Base-by-base conservation (phyloP, 2,113 vertebrate genomes). In the Kobus ellipsiprymnus region DNA sequence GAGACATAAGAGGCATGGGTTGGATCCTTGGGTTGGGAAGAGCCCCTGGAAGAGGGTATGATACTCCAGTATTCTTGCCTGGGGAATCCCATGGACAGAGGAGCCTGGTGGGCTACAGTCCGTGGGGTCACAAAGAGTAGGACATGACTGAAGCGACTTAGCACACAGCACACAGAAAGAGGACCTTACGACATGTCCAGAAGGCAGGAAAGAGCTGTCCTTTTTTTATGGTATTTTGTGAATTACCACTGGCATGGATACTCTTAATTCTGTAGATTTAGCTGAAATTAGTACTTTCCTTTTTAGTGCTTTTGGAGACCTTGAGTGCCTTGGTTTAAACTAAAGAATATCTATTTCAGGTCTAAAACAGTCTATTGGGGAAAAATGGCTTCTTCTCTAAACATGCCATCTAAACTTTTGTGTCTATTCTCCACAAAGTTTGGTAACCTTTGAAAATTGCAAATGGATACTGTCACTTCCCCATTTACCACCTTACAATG, bases 301-400 rank as follows among this genome's bases (percentile, higher is more conserved):
- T 88, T 92, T 90, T 60, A 77, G n/a, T 90, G 85, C 36, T 91
- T 92, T 91, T 52, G 40, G 57, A 93, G 40, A 78, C 36, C 11
- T 92, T 86, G 29, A 94, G 64, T 95, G 21, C 71, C 48, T 90
- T 90, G 91, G 44, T 95, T 94, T 97, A 88, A 81, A 94, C 46
- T 60, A 50, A 91, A 89, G 84, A 81, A 89, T 64, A 82, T 90
- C 83, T 84, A 88, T 87, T 96, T 93, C 21, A 64, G 30, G 40
- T 93, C 36, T 29, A 52, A 80, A 87, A 88, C 10, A 88, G 12
- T 85, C 7, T 94, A 48, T 90, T 50, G 82, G 21, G 30, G 57
- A 57, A 59, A 40, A 86, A 55, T 81, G 25, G 36, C 82, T 80
- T 92, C 44, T 71, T 89, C 74, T 84, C 16, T 92, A 90, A 85